Evolutionary conservation across 2,113 vertebrate species (phyloP).

Genomic region (Manacus vitellinus): DNA sequence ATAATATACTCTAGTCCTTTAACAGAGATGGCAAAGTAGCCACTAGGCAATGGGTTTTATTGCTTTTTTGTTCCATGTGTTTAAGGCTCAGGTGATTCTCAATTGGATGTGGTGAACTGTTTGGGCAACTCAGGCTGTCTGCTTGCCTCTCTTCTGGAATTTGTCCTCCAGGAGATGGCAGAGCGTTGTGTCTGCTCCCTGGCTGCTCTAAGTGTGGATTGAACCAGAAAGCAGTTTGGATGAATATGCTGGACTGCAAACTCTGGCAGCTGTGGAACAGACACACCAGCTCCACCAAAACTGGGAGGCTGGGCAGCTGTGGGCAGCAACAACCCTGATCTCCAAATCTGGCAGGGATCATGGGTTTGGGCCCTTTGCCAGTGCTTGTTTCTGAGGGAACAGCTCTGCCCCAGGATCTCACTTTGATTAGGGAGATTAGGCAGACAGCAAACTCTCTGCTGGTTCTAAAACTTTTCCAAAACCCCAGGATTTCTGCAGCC

Average conservation of each 20-base stretch:
- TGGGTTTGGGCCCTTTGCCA: background rate
- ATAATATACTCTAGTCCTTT: background rate
- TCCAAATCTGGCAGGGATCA: background rate
- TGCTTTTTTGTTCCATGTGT: rapidly evolving
- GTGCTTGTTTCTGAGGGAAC: background rate
- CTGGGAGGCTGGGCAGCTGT: background rate
- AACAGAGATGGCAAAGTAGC: background rate
- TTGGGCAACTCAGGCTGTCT: background rate
- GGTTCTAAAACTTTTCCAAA: background rate
- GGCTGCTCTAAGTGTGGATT: background rate
- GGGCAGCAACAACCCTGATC: background rate
- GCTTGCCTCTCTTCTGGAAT: background rate
- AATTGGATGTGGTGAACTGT: background rate
- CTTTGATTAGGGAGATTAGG: constrained; percentile 18
- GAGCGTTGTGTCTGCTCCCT: background rate
- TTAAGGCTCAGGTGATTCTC: background rate
- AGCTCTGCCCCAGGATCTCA: background rate
- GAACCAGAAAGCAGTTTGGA: background rate
- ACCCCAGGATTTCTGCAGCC: background rate
- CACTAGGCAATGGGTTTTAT: background rate
- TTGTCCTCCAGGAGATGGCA: background rate
- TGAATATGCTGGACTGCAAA: background rate
- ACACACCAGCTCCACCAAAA: background rate
- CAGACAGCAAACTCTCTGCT: background rate
- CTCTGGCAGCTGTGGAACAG: background rate